Evolutionary conservation across 1,140 invertebrate genomes (phyloP).

Genomic region (Riptortus pedestris): DNA sequence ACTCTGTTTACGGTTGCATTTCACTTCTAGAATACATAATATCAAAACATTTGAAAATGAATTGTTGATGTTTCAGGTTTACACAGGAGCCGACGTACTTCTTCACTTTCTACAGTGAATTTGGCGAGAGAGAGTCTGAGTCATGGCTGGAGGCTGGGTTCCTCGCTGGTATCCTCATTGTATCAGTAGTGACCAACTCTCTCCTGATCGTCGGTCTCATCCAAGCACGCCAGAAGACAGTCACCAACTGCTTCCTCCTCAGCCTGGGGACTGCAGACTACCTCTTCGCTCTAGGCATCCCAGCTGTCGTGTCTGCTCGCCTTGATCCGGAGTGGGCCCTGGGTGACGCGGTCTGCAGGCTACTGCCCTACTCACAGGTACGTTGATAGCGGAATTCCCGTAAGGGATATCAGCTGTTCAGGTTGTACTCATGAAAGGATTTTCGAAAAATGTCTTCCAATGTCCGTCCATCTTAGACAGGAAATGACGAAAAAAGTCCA

Average conservation of each 20-base stretch:
- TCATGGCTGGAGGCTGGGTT: constrained; percentile 36
- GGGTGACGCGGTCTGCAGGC: constrained; percentile 43
- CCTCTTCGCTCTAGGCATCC: constrained; percentile 45
- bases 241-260: constrained; percentile 63
- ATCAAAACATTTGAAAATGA: no score
- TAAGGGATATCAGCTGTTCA: no score
- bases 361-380: constrained; percentile 50
- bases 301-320: constrained; percentile 43
- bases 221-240: constrained; percentile 46
- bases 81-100: constrained; percentile 42
- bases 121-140: constrained; percentile 36
- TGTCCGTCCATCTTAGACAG: no score
- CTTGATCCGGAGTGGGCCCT: constrained; percentile 43
- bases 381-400: no score
- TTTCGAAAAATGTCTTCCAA: no score
- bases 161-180: constrained; percentile 37
- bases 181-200: constrained; percentile 39
- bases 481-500: no score
- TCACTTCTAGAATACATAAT: no score
- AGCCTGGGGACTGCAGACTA: constrained; percentile 59
- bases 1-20: no score
- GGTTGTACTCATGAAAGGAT: no score
- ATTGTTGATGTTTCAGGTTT: no score
- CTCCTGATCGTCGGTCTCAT: constrained; percentile 39
- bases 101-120: constrained; percentile 45